Base-by-base conservation (phyloP, 1,140 invertebrate species). In the Neodiprion fabricii region DNA sequence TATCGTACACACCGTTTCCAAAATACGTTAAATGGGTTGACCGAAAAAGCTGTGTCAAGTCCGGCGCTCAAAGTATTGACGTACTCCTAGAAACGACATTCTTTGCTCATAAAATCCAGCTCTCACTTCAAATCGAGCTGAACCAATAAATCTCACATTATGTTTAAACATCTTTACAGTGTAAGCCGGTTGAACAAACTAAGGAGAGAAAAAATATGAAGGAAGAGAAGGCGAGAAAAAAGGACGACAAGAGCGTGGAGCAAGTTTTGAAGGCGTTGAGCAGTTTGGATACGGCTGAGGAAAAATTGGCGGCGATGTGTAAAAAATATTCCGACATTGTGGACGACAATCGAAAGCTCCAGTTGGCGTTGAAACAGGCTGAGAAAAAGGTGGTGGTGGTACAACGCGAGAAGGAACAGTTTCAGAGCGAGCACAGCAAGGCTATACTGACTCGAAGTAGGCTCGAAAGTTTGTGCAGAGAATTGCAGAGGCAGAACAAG, bases 401-500 rank as follows among this genome's bases (percentile, higher is more conserved):
- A 48, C 88, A 91, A 53, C 92, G 93, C 76, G 96, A 97, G 79
- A 96, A 96, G 82, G 95, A 97, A 79, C 93, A 95, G 79, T 84
- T 96, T 48, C 94, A 96, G 83, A 89, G 92, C 49, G 96, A 97
- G 81, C 92, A 95, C 76, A 96, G 94, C 76, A 96, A 96, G 86
- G 92, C 93, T 70, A 90, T 97, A 66, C 89, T 97, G 48, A 92
- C 96, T 48, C 92, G 92, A 74, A 94, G 93, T 70, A 93, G 95
- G 82, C 87, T 98, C 69, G 96, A 98, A 85, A 95, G 93, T 83
- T 88, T 98, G 5, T 98, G 96, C 85, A 87, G 96, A 28, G 96
- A 98, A 85, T 89, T 98, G 66, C 96, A 98, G 85, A 94, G 94
- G 82, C 95, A 97, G 81, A 97, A 97, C 83, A 97, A 96, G 87